phyloP scores from a whole-genome alignment of 2,888 invertebrate species.

The Dendrolimus houi region DNA sequence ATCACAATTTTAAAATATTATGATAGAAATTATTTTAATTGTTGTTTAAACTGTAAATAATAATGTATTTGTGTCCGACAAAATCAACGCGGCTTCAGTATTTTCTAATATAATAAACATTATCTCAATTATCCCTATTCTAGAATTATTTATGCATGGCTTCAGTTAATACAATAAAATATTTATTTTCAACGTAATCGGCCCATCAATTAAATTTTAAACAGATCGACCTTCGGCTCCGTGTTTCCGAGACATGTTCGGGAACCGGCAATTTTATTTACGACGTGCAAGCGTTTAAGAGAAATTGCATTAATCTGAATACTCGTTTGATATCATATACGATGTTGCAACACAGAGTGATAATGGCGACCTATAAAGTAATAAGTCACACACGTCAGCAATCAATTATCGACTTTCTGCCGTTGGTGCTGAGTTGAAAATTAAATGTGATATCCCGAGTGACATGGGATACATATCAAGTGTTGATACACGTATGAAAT shows the following conservation, averaged over 20 bases:
- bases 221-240: conserved; percentile 43
- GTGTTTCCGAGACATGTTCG: conserved; percentile 35
- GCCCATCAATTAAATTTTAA: conserved; percentile 61
- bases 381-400: conserved; percentile 24
- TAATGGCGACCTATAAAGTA: conserved; percentile 22
- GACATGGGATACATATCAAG: conserved; percentile 22
- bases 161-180: too few species aligned
- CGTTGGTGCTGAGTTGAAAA: conserved; percentile 33
- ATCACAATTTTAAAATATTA: too few species aligned
- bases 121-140: too few species aligned
- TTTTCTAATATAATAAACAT: too few species aligned
- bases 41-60: too few species aligned
- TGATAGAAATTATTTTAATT: too few species aligned
- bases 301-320: conserved; percentile 76
- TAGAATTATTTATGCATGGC: too few species aligned
- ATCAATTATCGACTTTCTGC: conserved; percentile 29
- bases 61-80: too few species aligned
- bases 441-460: conserved; percentile 23
- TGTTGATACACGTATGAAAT: conserved; percentile 64
- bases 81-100: too few species aligned
- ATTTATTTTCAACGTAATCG: conserved; percentile 30
- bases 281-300: conserved; percentile 76
- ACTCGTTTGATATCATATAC: conserved; percentile 73
- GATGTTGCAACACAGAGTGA: conserved; percentile 69
- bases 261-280: conserved; percentile 72